Percentiles rank a stretch among this genome's conserved stretches.
phyloP scores from a whole-genome alignment of 2,113 vertebrate genomes.

The Planiliza haematocheilus region DNA sequence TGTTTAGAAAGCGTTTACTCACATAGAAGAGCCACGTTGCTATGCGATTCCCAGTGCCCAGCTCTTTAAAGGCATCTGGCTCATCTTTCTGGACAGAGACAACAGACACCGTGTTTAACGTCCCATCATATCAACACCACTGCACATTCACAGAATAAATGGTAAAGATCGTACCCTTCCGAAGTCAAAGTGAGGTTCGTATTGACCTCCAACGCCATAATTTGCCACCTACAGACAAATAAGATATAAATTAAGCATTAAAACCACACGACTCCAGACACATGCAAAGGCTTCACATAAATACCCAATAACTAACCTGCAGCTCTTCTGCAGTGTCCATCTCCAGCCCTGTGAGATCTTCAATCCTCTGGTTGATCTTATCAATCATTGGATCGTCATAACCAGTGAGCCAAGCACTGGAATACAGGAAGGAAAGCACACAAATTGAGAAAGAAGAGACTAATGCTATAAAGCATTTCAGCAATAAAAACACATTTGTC shows the following conservation, averaged over 20 bases:
- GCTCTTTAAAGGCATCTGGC: conserved; percentile 97
- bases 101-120: background rate
- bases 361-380: conserved; percentile 91
- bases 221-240: conserved; percentile 86
- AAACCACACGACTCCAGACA: background rate
- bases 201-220: conserved; percentile 91
- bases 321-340: conserved; percentile 97
- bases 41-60: conserved; percentile 97
- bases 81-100: conserved; percentile 93
- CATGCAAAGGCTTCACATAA: background rate
- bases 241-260: background rate
- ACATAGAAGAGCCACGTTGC: conserved; percentile 99
- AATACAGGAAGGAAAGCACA: conserved; percentile 30
- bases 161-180: conserved; percentile 82
- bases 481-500: background rate
- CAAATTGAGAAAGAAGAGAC: background rate
- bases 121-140: background rate
- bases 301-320: conserved; percentile 79
- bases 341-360: conserved; percentile 94
- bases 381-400: conserved; percentile 92
- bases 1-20: conserved; percentile 76
- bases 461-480: background rate
- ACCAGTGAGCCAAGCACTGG: conserved; percentile 93
- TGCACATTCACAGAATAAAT: background rate
- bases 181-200: conserved; percentile 93